Base-by-base conservation (phyloP, 2,888 invertebrate species). In the Xylota sylvarum region DNA sequence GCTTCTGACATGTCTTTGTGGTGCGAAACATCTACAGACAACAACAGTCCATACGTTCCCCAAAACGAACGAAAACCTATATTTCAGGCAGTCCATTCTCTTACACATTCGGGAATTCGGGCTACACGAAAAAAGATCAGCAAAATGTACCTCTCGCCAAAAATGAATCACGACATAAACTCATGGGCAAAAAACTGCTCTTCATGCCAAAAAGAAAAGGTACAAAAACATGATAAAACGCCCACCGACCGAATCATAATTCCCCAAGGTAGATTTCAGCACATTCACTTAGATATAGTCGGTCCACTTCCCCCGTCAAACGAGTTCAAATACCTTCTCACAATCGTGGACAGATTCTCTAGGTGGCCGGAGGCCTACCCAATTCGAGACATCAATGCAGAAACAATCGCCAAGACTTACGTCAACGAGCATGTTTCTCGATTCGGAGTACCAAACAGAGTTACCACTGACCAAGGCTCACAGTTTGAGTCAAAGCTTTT, bases 11-110 rank as follows among this genome's bases (percentile, higher is more conserved):
- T 2, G 2, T n/a, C 35, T 12, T 7, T 67, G 17, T 67, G 52
- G 50, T 67, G 50, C 52, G 52, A 67, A 67, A 67, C 40, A 12
- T 52, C 52, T 10, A 52, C 52, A 40, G 23, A 40, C 1, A n/a
- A n/a, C n/a, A n/a, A n/a, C n/a, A n/a, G n/a, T n/a, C n/a, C n/a
- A n/a, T n/a, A n/a, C n/a, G n/a, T 67, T 12, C 67, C 67, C 4
- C 1, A 27, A 67, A 27, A n/a, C 30, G n/a, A 55, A 30, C 12
- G 55, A 10, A 30, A 55, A 32, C 0, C 4, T 12, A 30, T 32
- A 27, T 55, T 55, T 32, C 30, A 55, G 5, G 30, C 27, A n/a
- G 7, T 55, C 1, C n/a, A 30, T 55, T 14, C 55, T 4, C 55
- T 55, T 6, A 10, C 55, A n/a, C 55, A 30, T 32, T 14, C 55